These are phyloP conservation scores for Balanococcus diminutus DNA, from an alignment of 2,888 invertebrate species.

Conservation along the genomic window DNA sequence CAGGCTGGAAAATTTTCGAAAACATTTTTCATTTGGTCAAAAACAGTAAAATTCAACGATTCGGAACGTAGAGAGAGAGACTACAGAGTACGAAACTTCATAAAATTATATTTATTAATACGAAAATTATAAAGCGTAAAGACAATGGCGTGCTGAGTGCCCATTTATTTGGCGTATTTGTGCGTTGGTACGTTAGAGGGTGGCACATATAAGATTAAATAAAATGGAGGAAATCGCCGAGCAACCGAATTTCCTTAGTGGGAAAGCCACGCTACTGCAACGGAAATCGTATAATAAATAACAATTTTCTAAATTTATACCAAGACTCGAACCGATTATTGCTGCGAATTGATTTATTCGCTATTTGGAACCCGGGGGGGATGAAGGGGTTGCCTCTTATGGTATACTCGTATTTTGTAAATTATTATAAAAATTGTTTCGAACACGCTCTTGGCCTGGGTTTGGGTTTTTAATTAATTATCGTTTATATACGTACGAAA, in stretches of 20 bases:
- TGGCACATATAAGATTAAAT: conserved; percentile 40
- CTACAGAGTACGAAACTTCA: too few relatives aligned
- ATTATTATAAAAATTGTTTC: background rate
- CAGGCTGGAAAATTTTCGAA: background rate
- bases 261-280: background rate
- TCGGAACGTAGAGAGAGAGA: conserved; percentile 20
- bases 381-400: background rate
- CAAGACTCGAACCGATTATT: background rate
- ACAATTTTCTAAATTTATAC: conserved; percentile 17
- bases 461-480: background rate
- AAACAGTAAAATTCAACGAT: background rate
- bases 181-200: conserved; percentile 20
- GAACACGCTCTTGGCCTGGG: background rate
- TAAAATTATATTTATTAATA: conserved; percentile 40
- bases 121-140: conserved; percentile 48
- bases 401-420: background rate
- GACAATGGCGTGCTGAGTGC: conserved; percentile 45
- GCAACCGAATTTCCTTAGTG: conserved; percentile 50
- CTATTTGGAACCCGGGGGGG: background rate
- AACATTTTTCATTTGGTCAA: background rate
- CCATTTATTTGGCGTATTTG: conserved; percentile 36
- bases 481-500: background rate
- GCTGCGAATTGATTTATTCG: background rate
- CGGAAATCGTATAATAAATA: conserved; percentile 37
- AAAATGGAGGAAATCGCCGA: conserved; percentile 50